Evolutionary conservation across 2,888 invertebrate genomes (phyloP).

Genomic region (Amorpha juglandis): DNA sequence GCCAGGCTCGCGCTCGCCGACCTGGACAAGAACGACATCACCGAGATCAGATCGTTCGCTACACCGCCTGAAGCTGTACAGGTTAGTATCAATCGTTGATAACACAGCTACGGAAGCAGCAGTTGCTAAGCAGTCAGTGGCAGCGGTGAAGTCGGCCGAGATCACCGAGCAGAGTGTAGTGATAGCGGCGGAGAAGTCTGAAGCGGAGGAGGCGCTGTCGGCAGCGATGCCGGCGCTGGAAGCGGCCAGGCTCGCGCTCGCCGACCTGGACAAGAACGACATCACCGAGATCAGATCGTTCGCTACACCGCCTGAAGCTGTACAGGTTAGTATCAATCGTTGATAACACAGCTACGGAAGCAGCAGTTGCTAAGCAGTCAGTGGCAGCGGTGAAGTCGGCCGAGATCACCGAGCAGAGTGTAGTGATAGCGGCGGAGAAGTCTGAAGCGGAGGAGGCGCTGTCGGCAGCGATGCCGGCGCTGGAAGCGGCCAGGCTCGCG

Average conservation of each 20-base stretch:
- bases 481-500: slow-evolving; percentile 92
- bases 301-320: slow-evolving; percentile 95
- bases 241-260: slow-evolving; percentile 90
- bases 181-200: slow-evolving; percentile 91
- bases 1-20: slow-evolving; percentile 92
- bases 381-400: slow-evolving; percentile 91
- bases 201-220: slow-evolving; percentile 91
- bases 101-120: slow-evolving; percentile 86
- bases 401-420: slow-evolving; percentile 93
- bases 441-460: slow-evolving; percentile 92
- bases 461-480: slow-evolving; percentile 92
- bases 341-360: slow-evolving; percentile 80
- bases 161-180: slow-evolving; percentile 92
- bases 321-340: too few relatives aligned
- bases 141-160: slow-evolving; percentile 91
- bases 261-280: slow-evolving; percentile 93
- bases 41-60: slow-evolving; percentile 95
- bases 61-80: slow-evolving; percentile 96
- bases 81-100: too few relatives aligned
- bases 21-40: slow-evolving; percentile 94
- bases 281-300: slow-evolving; percentile 97
- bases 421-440: slow-evolving; percentile 91
- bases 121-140: slow-evolving; percentile 90
- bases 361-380: slow-evolving; percentile 90
- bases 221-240: slow-evolving; percentile 94